Percentiles rank a stretch among this genome's conserved stretches.
Conservation (phyloP, 2,113 vertebrate genomes). For the Columba janthina region DNA sequence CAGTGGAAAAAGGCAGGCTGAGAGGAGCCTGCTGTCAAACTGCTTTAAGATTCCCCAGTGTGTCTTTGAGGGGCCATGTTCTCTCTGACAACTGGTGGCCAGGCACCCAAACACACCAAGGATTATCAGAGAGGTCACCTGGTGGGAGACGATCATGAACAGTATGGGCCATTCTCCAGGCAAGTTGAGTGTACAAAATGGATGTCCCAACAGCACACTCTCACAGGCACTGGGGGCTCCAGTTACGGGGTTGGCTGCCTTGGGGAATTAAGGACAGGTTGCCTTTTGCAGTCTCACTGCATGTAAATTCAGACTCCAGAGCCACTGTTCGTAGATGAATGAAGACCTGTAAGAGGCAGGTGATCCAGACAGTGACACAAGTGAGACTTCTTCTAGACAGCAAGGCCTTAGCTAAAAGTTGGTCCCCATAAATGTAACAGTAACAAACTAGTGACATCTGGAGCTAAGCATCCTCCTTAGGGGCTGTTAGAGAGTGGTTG, state of each 20-base stretch:
- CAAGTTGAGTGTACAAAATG: not conserved
- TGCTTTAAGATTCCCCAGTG: not conserved
- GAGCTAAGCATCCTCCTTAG: not conserved
- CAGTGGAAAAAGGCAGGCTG: not conserved
- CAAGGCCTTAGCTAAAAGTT: not conserved
- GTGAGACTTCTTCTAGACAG: not conserved
- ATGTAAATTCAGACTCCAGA: not conserved
- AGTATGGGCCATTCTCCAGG: not conserved
- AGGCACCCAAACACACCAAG: not conserved
- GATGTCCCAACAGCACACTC: not conserved
- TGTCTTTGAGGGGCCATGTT: not conserved
- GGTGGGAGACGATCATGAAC: not conserved
- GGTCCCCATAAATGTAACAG: not conserved
- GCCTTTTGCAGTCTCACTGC: not conserved
- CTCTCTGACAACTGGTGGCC: not conserved
- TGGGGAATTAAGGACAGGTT: not conserved
- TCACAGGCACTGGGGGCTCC: not conserved
- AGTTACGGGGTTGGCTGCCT: accelerated
- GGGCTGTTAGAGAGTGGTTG: not conserved
- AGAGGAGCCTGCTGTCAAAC: not conserved
- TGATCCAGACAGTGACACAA: not conserved
- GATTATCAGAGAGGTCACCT: not conserved
- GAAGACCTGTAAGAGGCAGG: not conserved
- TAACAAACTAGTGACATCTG: not conserved
- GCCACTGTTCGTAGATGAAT: accelerated